Conservation (phyloP, 2,113 vertebrate genomes). For the Chascanopsetta lugubris region DNA sequence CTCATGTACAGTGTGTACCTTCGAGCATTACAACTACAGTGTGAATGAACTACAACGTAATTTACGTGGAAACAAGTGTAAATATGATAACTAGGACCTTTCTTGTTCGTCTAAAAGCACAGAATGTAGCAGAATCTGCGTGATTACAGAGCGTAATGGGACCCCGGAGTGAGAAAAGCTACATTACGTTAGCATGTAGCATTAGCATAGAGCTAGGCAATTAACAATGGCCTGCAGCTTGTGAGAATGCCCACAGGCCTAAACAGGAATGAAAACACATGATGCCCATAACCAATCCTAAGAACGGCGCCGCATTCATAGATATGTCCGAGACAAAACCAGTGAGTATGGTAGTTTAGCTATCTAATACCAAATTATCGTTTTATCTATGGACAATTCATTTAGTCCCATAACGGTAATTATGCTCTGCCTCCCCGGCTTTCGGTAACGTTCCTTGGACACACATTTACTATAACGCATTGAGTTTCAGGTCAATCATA, state of each 20-base stretch:
- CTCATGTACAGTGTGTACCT: not conserved
- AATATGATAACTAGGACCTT: not conserved
- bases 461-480: fast-evolving
- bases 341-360: too few species aligned
- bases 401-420: not conserved
- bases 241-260: not conserved
- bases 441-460: not conserved
- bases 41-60: not conserved
- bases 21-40: not conserved
- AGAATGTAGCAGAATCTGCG: not conserved
- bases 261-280: not conserved
- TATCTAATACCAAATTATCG: not conserved
- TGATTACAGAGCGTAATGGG: not conserved
- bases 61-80: not conserved
- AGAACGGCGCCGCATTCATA: too few species aligned
- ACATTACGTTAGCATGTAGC: constrained; percentile 18
- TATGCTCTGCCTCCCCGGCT: not conserved
- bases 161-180: not conserved
- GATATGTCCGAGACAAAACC: fast-evolving
- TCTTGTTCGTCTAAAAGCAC: not conserved
- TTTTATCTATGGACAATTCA: not conserved
- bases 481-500: fast-evolving
- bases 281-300: not conserved
- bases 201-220: constrained; percentile 20
- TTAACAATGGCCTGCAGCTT: constrained; percentile 29